These are phyloP conservation scores for Chascanopsetta lugubris DNA, from an alignment of 2,113 vertebrate species.

Conservation along the genomic window DNA sequence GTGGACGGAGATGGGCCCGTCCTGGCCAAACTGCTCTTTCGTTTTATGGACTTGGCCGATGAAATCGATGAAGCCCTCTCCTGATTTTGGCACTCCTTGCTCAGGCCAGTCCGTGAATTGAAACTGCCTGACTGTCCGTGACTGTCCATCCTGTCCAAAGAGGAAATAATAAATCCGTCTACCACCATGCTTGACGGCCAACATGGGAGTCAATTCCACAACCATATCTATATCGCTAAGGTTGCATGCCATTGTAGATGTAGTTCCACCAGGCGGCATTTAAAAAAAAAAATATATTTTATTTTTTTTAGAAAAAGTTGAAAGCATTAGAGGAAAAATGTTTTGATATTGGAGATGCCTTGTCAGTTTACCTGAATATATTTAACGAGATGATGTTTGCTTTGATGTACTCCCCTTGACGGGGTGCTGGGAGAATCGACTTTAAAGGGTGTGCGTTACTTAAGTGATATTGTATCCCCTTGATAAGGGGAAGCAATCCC, in stretches of 20 bases:
- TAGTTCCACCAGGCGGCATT: no score
- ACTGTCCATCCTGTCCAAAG: conserved; percentile 92
- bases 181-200: no score
- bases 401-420: conserved; percentile 72
- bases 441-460: conserved; percentile 73
- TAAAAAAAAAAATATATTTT: no score
- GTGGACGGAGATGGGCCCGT: conserved; percentile 98
- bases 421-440: conserved; percentile 60
- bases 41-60: conserved; percentile 99
- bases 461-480: conserved; percentile 75
- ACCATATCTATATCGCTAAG: background rate
- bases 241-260: conserved; percentile 1
- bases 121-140: conserved; percentile 97
- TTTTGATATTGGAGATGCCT: conserved; percentile 60
- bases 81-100: conserved; percentile 99
- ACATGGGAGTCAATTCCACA: background rate
- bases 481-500: conserved; percentile 75
- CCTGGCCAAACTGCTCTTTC: conserved; percentile 99
- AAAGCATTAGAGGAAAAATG: conserved; percentile 35
- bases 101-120: conserved; percentile 99
- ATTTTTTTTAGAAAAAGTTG: conserved; percentile 8
- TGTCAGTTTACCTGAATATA: conserved; percentile 68
- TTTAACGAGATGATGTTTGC: conserved; percentile 64
- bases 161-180: conserved; percentile 18
- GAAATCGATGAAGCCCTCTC: conserved; percentile 99